These are phyloP conservation scores for Macaria notata DNA, from an alignment of 2,888 invertebrate genomes.

Conservation along the genomic window DNA sequence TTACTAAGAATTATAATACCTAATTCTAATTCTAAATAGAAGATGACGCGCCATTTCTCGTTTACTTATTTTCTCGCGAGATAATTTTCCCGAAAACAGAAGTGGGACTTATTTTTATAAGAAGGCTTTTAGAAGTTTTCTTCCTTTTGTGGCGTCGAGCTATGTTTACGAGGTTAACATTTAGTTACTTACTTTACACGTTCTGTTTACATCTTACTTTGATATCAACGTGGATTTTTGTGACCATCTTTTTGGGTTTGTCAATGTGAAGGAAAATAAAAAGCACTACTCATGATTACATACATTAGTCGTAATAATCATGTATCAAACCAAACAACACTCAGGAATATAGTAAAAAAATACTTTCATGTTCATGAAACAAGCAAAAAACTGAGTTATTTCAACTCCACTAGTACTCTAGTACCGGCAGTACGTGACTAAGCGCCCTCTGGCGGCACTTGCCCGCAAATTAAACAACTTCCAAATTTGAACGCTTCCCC, in stretches of 20 bases:
- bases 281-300: too few species aligned
- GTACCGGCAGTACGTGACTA: conserved; percentile 68
- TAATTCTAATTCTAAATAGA: conserved; percentile 24
- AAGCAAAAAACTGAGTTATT: too few species aligned
- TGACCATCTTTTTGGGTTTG: background rate
- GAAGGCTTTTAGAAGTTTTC: conserved; percentile 27
- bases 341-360: too few species aligned
- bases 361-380: too few species aligned
- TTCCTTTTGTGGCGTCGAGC: conserved; percentile 17
- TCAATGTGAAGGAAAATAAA: too few species aligned
- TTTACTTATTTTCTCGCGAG: conserved; percentile 19
- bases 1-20: conserved; percentile 6
- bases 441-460: conserved; percentile 58
- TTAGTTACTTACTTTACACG: conserved; percentile 3
- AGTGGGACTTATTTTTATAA: conserved; percentile 23
- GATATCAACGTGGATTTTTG: background rate
- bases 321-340: too few species aligned
- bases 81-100: background rate
- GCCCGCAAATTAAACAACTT: conserved; percentile 79
- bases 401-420: too few species aligned
- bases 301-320: too few species aligned
- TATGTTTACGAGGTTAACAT: conserved; percentile 17
- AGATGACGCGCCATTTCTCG: conserved; percentile 22
- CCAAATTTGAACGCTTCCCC: conserved; percentile 48
- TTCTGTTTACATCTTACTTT: background rate